Base-by-base conservation (phyloP, 2,888 invertebrate genomes). In the Frankliniella fusca region DNA sequence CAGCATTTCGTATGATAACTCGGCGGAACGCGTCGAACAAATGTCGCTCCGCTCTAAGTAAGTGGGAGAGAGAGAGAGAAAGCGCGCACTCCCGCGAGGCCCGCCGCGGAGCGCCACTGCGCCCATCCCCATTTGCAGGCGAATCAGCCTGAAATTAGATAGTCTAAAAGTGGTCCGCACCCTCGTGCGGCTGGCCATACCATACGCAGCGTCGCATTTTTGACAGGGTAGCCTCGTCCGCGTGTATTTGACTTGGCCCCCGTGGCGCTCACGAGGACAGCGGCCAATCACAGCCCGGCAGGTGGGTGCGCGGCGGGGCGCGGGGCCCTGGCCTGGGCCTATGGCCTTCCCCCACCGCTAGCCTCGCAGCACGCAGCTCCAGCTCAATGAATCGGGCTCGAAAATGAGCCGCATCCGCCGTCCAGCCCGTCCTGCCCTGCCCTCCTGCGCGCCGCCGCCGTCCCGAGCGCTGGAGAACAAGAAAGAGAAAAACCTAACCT, bases 361-460 rank as follows among this genome's bases (percentile, higher is more conserved):
- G 38, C 38, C 38, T 38, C 38, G 38, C 38, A 38, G 38, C 38
- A 38, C 38, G 38, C 38, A 38, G 38, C 38, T 38, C 38, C 38
- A 76, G 27, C 23, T 76, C 23, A 76, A 76, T 76, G 70, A 76
- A 76, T 76, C 70, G 27, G 61, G 18, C 70, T 27, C 10, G 70
- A 27, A 76, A 76, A 76, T 76, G 70, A 27, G 12, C 27, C 70
- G 70, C 70, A 76, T 76, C 70, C 70, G 70, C 70, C 61, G 61
- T 18, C 61, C 61, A n/a, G 7, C 15, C 61, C 54, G 54, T 50
- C 50, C 54, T 9, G 54, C n/a, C 61, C 61, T 18, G 61, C 15
- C 61, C 15, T 9, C 54, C 54, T 20, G 54, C 10, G 15, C 10
- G 54, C 20, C 54, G 54, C 20, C 61, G 5, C 61, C 10, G 15